Percentiles rank a stretch among this genome's conserved stretches.
phyloP scores from a whole-genome alignment of 2,113 vertebrate species.

The Verasper variegatus region DNA sequence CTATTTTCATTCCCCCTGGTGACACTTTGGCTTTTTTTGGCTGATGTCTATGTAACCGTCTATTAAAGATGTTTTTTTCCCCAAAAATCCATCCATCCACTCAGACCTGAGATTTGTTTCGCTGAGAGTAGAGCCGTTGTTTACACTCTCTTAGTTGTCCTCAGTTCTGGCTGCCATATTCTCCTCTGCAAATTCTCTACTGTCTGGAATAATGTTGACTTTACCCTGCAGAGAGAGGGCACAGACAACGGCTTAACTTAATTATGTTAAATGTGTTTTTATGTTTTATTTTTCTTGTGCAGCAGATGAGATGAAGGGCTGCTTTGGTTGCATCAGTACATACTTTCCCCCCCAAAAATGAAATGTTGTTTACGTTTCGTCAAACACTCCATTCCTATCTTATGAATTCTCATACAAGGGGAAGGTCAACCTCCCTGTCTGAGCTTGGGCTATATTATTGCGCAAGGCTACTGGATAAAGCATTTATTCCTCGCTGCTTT shows the following conservation, averaged over 20 bases:
- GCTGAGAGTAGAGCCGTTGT: slow-evolving; percentile 23
- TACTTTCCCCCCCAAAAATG: neutral
- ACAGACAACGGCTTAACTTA: slow-evolving; percentile 31
- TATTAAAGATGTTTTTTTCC: neutral
- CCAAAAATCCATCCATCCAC: neutral
- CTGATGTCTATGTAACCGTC: slow-evolving; percentile 5
- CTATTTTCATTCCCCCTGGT: neutral
- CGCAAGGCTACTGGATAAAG: slow-evolving; percentile 19
- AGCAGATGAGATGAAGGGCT: neutral
- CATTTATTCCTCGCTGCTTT: slow-evolving; percentile 50
- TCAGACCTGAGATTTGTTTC: slow-evolving; percentile 13
- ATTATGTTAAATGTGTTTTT: slow-evolving; percentile 24
- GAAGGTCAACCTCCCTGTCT: slow-evolving; percentile 27
- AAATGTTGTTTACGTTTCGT: slow-evolving; percentile 16
- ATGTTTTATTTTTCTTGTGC: slow-evolving; percentile 4
- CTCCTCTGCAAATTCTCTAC: slow-evolving; percentile 6
- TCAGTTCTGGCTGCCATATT: slow-evolving; percentile 27
- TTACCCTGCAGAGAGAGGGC: neutral
- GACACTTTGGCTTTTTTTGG: slow-evolving; percentile 19
- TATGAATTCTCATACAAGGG: slow-evolving; percentile 11
- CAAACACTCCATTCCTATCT: slow-evolving; percentile 23
- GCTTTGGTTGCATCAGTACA: slow-evolving; percentile 9
- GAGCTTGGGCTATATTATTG: slow-evolving; percentile 16
- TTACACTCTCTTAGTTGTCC: slow-evolving; percentile 9
- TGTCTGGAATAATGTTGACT: neutral